Evolutionary conservation across 2,113 vertebrate genomes (phyloP).

Genomic region (Callipepla squamata): DNA sequence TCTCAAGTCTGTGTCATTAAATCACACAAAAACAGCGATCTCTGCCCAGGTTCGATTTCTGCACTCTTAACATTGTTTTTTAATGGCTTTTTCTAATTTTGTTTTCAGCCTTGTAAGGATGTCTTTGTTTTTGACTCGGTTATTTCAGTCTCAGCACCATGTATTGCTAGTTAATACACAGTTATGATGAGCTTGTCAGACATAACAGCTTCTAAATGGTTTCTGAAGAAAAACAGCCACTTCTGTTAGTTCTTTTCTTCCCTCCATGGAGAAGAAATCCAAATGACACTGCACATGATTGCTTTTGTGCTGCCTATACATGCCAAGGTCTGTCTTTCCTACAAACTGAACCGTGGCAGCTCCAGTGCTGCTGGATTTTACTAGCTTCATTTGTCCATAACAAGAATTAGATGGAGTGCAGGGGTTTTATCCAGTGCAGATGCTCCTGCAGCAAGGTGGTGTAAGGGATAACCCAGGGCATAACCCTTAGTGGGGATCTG

Average conservation of each 20-base stretch:
- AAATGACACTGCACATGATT: background rate
- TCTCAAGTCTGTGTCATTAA: background rate
- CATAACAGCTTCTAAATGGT: background rate
- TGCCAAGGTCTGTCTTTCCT: background rate
- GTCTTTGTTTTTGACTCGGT: background rate
- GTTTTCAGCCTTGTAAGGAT: background rate
- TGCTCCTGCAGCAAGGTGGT: rapidly evolving
- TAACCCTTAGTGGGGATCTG: background rate
- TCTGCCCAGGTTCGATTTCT: background rate
- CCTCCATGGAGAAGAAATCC: background rate
- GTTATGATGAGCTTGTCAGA: rapidly evolving
- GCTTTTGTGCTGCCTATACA: background rate
- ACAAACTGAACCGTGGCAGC: background rate
- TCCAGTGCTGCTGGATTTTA: no score
- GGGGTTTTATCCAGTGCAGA: background rate
- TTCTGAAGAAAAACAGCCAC: background rate
- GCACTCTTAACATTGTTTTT: background rate
- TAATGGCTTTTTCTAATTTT: background rate
- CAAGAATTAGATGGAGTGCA: background rate
- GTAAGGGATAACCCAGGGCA: rapidly evolving
- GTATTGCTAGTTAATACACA: background rate
- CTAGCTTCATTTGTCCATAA: background rate
- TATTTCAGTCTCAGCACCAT: background rate
- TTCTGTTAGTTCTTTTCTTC: background rate
- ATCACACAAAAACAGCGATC: background rate